Evolutionary conservation across 2,113 vertebrate genomes (phyloP), one percentile per base, ranked within the genome.

Genomic region (Perca schrenkii): DNA sequence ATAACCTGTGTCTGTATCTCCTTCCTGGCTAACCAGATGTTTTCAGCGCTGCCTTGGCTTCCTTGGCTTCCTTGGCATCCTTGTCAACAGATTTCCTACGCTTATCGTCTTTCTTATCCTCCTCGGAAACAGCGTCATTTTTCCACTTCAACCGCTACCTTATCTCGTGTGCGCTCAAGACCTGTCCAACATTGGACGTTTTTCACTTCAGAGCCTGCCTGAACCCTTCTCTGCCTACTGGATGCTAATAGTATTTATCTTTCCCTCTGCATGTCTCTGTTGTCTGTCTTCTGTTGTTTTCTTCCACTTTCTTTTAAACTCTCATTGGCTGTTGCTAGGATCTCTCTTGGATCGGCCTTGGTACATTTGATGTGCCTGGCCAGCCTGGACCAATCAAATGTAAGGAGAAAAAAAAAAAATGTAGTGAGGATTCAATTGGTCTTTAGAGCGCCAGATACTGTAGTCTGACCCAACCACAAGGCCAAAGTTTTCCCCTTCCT

Each of bases 61-160:
- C 63, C 63, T 43, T 60, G 50, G 63, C n/a, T n/a, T n/a, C 7
- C 36, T 34, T 54, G 15, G 2, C 25, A 67, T 49, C 63, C 63
- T 43, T 60, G 50, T 58, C 62, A 62, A 79, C 56, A 74, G 19
- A 62, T 77, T 81, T 69, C 28, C 25, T 15, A 1, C 31, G 36
- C 49, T 72, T 77, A 52, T 72, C 34, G 0, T 15, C 65, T 71
- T 65, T 71, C 52, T 66, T 74, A 56, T 81, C 66, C 28, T 62
- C 43, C 16, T 65, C 49, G 49, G 62, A 84, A n/a, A 66, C 28
- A 2, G 31, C 25, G 46, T 56, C 28, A 25, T 74, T 75, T 75
- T 61, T 84, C 74, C 69, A 71, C 60, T 28, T 66, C 36, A 61
- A 2, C 34, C 75, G 34, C 58, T 65, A 65, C 54, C 54, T 85